phyloP scores from a whole-genome alignment of 30 jellyfish, hydroid and myxozoan species.

The Chironex yamaguchii region DNA sequence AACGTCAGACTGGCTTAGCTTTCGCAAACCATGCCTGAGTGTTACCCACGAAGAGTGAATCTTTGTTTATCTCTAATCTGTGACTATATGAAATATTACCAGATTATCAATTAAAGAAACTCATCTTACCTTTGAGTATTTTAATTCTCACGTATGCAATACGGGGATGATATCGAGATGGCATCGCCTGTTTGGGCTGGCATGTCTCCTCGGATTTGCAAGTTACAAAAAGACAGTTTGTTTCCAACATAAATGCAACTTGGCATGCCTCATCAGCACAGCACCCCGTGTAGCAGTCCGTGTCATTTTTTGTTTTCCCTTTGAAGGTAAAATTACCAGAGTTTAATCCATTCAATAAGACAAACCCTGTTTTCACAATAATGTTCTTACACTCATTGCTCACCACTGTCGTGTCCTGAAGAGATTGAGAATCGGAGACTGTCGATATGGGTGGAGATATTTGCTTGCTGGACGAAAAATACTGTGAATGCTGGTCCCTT shows the following conservation, averaged over 20 bases:
- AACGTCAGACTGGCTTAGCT: too few relatives aligned
- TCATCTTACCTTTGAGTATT: conserved; percentile 26
- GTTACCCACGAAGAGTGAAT: too few relatives aligned
- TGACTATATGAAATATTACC: too few relatives aligned
- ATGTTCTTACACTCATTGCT: not conserved
- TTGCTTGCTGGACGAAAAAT: not conserved
- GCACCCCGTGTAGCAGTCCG: conserved; percentile 77
- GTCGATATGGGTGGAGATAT: not conserved
- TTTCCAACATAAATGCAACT: conserved; percentile 75
- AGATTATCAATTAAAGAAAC: too few relatives aligned
- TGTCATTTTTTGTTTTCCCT: conserved; percentile 43
- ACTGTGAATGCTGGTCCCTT: not conserved
- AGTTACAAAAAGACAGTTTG: conserved; percentile 70
- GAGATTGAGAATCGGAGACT: not conserved
- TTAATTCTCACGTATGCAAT: conserved; percentile 80
- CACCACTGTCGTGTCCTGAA: not conserved
- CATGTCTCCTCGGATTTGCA: conserved; percentile 78
- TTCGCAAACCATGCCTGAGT: too few relatives aligned
- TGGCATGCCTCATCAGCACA: conserved; percentile 68
- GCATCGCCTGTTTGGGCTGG: conserved; percentile 51
- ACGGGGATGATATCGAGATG: conserved; percentile 52
- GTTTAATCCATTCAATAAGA: conserved; percentile 5
- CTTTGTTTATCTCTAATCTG: too few relatives aligned
- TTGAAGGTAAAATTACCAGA: conserved; percentile 45
- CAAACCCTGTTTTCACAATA: not conserved